These are phyloP conservation scores for Anguilla rostrata DNA, from an alignment of 2,113 vertebrate species.

Conservation along the genomic window DNA sequence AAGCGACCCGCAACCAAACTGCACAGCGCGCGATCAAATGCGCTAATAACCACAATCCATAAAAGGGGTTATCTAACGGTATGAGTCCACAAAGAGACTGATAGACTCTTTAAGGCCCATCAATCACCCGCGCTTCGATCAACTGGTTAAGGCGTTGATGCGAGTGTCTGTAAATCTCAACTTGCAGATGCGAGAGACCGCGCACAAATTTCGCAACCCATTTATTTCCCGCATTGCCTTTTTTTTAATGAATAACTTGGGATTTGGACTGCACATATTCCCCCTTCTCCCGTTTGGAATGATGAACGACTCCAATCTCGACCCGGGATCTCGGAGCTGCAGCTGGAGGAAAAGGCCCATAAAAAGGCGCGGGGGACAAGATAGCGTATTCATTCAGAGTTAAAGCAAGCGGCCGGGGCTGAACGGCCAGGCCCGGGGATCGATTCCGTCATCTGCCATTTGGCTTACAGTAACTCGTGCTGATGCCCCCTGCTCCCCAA, in stretches of 20 bases:
- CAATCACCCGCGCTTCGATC: background rate
- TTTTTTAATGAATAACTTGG: background rate
- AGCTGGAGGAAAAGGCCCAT: slow-evolving; percentile 1
- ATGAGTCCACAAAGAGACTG: background rate
- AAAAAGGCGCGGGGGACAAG: background rate
- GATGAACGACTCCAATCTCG: slow-evolving; percentile 1
- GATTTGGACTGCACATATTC: background rate
- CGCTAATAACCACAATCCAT: background rate
- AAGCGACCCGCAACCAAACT: background rate
- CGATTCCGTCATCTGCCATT: slow-evolving; percentile 17
- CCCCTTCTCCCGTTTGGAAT: background rate
- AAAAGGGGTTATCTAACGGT: background rate
- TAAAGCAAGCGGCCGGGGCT: background rate
- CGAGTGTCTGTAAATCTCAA: background rate
- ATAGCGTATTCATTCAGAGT: background rate
- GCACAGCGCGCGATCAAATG: background rate
- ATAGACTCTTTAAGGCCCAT: slow-evolving; percentile 7
- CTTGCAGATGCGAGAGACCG: background rate
- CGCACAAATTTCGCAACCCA: background rate
- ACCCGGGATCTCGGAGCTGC: background rate
- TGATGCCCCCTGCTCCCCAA: slow-evolving; percentile 1
- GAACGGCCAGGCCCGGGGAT: background rate
- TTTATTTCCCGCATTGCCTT: background rate
- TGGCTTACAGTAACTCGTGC: slow-evolving; percentile 12
- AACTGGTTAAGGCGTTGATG: background rate